phyloP scores from a whole-genome alignment of 2,888 invertebrate genomes.

The Yponomeuta evonymella region DNA sequence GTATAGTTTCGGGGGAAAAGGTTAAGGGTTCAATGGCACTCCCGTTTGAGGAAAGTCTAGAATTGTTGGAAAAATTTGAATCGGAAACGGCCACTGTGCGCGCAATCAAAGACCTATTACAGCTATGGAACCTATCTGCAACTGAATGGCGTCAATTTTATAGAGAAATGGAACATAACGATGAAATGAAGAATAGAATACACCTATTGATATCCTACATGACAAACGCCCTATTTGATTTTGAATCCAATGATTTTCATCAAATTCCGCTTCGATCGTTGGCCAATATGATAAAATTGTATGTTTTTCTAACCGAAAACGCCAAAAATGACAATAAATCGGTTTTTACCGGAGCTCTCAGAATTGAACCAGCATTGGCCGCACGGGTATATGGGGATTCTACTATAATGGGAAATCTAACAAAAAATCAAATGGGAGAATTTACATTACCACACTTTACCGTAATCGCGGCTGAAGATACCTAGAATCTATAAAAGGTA shows the following conservation, averaged over 20 bases:
- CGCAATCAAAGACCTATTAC: neutral
- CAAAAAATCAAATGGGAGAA: conserved; percentile 1
- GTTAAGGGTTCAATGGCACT: neutral
- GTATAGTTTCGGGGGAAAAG: neutral
- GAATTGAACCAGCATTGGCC: neutral
- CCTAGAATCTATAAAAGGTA: too few species aligned
- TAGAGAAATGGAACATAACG: neutral
- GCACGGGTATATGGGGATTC: neutral
- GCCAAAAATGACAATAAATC: neutral
- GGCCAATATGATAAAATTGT: neutral
- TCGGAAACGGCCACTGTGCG: neutral
- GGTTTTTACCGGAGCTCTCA: neutral
- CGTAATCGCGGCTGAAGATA: neutral
- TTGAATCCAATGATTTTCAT: neutral
- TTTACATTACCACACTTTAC: neutral
- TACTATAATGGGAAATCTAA: neutral
- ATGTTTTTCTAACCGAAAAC: neutral
- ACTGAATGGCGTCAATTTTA: neutral
- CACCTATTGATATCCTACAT: neutral
- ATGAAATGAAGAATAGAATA: neutral
- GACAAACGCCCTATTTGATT: neutral
- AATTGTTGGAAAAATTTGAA: neutral
- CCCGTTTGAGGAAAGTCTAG: neutral
- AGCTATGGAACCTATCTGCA: neutral
- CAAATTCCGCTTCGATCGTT: neutral